phyloP scores from a whole-genome alignment of 53 echinoderm and acorn worm genomes.

The Arbacia lixula region DNA sequence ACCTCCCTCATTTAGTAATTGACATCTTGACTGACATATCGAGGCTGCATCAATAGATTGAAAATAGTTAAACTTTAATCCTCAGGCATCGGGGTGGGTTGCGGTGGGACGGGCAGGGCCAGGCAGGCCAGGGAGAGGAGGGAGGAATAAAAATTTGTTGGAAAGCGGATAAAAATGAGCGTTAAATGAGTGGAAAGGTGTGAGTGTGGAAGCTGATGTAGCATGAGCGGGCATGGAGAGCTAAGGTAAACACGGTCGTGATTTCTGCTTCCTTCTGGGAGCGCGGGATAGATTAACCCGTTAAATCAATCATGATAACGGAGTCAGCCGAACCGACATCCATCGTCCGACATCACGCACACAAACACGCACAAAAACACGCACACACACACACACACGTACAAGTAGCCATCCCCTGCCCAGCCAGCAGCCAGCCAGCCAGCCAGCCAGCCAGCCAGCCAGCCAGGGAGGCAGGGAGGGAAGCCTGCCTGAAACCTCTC shows the following conservation, averaged over 20 bases:
- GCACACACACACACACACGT: too few relatives aligned
- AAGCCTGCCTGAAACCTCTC: not conserved
- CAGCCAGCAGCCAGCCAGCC: too few relatives aligned
- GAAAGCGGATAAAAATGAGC: conserved; percentile 47
- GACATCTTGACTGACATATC: conserved; percentile 36
- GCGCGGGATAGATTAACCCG: conserved; percentile 10
- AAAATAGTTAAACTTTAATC: conserved; percentile 18
- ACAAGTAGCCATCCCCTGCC: too few relatives aligned
- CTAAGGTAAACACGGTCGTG: conserved; percentile 31
- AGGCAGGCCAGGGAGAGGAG: not conserved
- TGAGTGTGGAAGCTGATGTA: conserved; percentile 4
- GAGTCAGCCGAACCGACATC: not conserved
- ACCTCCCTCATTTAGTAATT: conserved; percentile 59
- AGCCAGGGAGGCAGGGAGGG: too few relatives aligned
- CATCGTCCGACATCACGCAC: not conserved
- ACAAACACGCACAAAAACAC: too few relatives aligned
- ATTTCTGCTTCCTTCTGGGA: conserved; percentile 42
- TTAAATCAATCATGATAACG: conserved; percentile 36
- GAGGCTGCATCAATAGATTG: not conserved
- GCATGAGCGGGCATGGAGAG: conserved; percentile 18
- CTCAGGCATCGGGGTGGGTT: not conserved
- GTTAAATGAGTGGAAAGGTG: conserved; percentile 51
- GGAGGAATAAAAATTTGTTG: conserved; percentile 41
- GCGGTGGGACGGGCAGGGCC: too few relatives aligned
- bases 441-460: too few relatives aligned